Percentiles rank a stretch among this genome's conserved stretches.
These are phyloP conservation scores for Ivindomyrus marchei DNA, from an alignment of 2,113 vertebrate genomes.

Conservation along the genomic window DNA sequence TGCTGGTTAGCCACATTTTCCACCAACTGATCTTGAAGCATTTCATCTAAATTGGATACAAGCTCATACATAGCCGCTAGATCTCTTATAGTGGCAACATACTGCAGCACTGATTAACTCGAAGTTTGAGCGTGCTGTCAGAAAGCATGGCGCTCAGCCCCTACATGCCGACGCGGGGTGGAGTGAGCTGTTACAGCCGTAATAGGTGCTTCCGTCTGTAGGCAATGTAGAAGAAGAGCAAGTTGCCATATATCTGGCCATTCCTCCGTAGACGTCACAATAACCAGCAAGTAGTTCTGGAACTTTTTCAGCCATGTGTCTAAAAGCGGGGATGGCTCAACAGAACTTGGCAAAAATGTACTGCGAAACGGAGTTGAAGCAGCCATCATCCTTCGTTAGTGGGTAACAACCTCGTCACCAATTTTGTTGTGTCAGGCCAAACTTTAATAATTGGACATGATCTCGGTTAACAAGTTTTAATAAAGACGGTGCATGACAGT, in stretches of 20 bases:
- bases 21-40: no score
- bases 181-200: neutral
- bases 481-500: no score
- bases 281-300: neutral
- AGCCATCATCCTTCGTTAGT: neutral
- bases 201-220: neutral
- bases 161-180: neutral
- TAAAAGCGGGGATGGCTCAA: neutral
- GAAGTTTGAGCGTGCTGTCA: no score
- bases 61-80: no score
- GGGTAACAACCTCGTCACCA: neutral
- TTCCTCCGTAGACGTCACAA: neutral
- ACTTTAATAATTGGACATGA: no score
- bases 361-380: neutral
- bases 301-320: neutral
- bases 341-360: neutral
- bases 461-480: no score
- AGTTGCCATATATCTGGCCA: neutral
- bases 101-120: no score
- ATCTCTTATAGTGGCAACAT: no score
- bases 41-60: no score
- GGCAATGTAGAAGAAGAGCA: neutral
- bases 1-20: no score
- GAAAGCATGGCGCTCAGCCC: neutral
- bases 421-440: neutral